phyloP scores from a whole-genome alignment of 2,113 vertebrate genomes.

The Nibea coibor region DNA sequence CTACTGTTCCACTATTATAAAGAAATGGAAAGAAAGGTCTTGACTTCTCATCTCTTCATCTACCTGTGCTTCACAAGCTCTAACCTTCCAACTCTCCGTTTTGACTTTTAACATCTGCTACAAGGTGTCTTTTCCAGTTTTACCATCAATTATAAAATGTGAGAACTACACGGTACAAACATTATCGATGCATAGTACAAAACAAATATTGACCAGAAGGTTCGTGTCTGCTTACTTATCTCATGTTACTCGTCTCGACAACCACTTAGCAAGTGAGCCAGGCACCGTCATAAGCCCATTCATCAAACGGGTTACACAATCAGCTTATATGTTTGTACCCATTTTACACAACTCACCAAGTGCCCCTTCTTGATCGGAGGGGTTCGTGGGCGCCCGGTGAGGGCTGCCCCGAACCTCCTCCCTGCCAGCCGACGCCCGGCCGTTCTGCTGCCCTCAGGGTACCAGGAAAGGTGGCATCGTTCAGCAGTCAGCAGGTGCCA shows the following conservation, averaged over 20 bases:
- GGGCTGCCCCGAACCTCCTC: conserved; percentile 69
- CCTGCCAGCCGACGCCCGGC: conserved; percentile 69
- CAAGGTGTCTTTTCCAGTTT: neutral
- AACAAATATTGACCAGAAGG: conserved; percentile 9
- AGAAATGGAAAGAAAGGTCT: too few species aligned
- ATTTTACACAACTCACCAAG: conserved; percentile 50
- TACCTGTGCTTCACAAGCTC: neutral
- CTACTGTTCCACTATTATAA: neutral
- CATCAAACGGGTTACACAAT: conserved; percentile 56
- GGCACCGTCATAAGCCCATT: conserved; percentile 45
- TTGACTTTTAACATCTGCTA: neutral
- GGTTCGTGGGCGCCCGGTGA: conserved; percentile 63
- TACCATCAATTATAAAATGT: neutral
- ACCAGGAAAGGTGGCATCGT: conserved; percentile 40
- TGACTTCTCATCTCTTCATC: neutral
- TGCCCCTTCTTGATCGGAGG: conserved; percentile 63
- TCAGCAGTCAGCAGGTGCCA: conserved; percentile 18
- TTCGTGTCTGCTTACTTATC: conserved; percentile 25
- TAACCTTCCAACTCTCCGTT: neutral
- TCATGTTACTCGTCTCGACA: conserved; percentile 63
- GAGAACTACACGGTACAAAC: neutral
- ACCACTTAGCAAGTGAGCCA: conserved; percentile 57
- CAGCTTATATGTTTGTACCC: neutral
- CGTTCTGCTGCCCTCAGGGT: conserved; percentile 69
- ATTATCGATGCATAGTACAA: neutral